These are phyloP conservation scores for Theodoxus fluviatilis DNA, from an alignment of 2,888 invertebrate genomes.

Conservation along the genomic window DNA sequence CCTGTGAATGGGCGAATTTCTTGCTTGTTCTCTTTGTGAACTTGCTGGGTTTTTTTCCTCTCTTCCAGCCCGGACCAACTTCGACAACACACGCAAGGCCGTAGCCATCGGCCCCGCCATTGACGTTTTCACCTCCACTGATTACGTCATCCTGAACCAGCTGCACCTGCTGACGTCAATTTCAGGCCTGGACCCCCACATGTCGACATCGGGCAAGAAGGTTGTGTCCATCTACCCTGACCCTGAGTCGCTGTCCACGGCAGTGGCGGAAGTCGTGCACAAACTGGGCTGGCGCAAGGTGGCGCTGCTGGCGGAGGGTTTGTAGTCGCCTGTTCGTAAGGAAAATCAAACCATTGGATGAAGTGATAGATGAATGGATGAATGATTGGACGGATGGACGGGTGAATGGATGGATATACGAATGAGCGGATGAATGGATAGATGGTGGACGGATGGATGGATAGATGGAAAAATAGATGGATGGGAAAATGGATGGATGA, in stretches of 20 bases:
- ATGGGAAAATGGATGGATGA: too few relatives aligned
- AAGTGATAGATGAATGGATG: too few relatives aligned
- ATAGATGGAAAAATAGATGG: too few relatives aligned
- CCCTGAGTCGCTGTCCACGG: constrained; percentile 43
- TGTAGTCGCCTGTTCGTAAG: too few relatives aligned
- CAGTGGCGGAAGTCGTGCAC: constrained; percentile 44
- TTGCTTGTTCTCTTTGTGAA: not conserved
- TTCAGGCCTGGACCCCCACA: constrained; percentile 36
- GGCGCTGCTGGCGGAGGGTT: constrained; percentile 56
- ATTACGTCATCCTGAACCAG: constrained; percentile 52
- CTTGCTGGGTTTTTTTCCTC: too few relatives aligned
- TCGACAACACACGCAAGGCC: constrained; percentile 38
- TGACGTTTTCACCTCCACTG: constrained; percentile 54
- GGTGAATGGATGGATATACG: too few relatives aligned
- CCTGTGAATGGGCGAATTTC: not conserved
- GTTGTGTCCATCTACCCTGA: constrained; percentile 51
- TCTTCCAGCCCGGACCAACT: constrained; percentile 43
- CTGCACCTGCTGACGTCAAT: constrained; percentile 51
- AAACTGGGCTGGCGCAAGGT: constrained; percentile 47
- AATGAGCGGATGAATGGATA: too few relatives aligned
- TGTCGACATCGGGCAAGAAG: constrained; percentile 37
- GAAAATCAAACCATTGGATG: too few relatives aligned
- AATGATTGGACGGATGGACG: too few relatives aligned
- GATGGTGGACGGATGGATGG: too few relatives aligned
- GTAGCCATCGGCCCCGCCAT: constrained; percentile 56